Conservation (phyloP, 2,888 invertebrate genomes). For the Halocaridina rubra region DNA sequence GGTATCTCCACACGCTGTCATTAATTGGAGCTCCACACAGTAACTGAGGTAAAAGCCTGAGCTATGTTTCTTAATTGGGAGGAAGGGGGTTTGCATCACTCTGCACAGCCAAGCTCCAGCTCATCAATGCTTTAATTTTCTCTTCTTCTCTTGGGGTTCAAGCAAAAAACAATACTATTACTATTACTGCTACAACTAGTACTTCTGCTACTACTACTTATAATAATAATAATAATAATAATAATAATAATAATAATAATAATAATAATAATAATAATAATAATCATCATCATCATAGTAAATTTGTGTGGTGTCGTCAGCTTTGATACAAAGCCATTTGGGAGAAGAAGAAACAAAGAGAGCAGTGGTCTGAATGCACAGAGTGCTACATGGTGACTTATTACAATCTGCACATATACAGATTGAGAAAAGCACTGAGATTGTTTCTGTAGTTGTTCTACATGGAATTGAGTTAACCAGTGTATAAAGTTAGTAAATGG, state of each 20-base stretch:
- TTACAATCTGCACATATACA: conserved; percentile 49
- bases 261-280: no score
- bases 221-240: no score
- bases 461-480: conserved; percentile 50
- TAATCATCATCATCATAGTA: no score
- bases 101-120: conserved; percentile 48
- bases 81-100: conserved; percentile 59
- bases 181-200: no score
- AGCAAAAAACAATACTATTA: no score
- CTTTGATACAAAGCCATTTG: conserved; percentile 51
- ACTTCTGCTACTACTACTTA: no score
- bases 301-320: no score
- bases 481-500: conserved; percentile 60
- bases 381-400: conserved; percentile 51
- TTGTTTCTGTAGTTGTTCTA: conserved; percentile 51
- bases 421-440: conserved; percentile 57
- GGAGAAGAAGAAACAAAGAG: conserved; percentile 14
- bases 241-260: no score
- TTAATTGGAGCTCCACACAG: conserved; percentile 56
- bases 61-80: conserved; percentile 59
- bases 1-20: conserved; percentile 55
- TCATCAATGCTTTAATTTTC: not conserved
- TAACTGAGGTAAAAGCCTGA: conserved; percentile 61
- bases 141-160: not conserved
- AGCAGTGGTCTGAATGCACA: conserved; percentile 51